Evolutionary conservation across 1,140 invertebrate species (phyloP).

Genomic region (Lethrus apterus): DNA sequence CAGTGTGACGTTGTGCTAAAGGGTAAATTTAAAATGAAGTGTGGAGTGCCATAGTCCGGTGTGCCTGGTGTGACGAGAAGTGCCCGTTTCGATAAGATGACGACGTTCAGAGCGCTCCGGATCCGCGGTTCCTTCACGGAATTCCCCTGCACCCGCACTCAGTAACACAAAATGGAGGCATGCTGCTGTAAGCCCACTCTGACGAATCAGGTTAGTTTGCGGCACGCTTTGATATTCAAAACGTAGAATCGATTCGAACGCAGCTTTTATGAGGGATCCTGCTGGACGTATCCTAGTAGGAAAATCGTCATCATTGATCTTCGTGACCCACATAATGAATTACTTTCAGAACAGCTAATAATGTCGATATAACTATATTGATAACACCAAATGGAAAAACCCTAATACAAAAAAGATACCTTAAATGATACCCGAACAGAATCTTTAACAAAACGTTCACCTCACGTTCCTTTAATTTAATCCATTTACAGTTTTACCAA

Average conservation of each 20-base stretch:
- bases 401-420: no score
- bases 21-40: slow-evolving; percentile 29
- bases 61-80: slow-evolving; percentile 13
- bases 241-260: no score
- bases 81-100: slow-evolving; percentile 18
- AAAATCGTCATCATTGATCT: slow-evolving; percentile 22
- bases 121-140: slow-evolving; percentile 11
- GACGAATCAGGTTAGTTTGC: slow-evolving; percentile 34
- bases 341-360: no score
- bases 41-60: slow-evolving; percentile 21
- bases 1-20: slow-evolving; percentile 25
- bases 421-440: no score
- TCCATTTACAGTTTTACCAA: no score
- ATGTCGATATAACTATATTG: no score
- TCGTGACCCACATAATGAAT: slow-evolving; percentile 28
- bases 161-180: slow-evolving; percentile 38
- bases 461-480: no score
- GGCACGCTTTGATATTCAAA: no score
- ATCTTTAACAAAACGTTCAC: no score
- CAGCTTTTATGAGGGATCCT: background rate
- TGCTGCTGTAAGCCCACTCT: slow-evolving; percentile 35
- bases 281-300: background rate
- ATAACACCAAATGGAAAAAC: no score
- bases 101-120: slow-evolving; percentile 19
- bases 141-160: slow-evolving; percentile 24